Evolutionary conservation across 2,888 invertebrate species (phyloP).

Genomic region (Eupelmus urozonus): DNA sequence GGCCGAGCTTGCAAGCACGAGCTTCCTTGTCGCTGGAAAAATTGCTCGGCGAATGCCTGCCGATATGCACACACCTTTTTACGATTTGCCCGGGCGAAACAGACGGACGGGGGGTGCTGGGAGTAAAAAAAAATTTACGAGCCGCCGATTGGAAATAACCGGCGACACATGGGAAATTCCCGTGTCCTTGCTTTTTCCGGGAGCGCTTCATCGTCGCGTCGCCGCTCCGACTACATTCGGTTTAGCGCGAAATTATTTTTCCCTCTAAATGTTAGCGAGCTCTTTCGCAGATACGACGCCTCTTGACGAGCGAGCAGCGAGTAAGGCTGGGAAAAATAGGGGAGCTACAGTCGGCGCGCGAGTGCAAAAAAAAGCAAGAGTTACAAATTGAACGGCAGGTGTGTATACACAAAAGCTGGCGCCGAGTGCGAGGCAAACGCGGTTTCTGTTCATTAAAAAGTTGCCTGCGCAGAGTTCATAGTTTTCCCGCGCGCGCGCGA

Average conservation of each 20-base stretch:
- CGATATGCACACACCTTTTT: slow-evolving; percentile 13
- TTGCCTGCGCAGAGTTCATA: background rate
- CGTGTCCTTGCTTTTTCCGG: background rate
- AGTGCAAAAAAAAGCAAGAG: background rate
- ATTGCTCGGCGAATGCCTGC: slow-evolving; percentile 5
- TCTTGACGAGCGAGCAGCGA: background rate
- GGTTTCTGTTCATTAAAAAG: slow-evolving; percentile 49
- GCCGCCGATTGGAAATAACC: slow-evolving; percentile 51
- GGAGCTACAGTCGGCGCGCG: background rate
- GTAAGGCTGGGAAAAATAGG: background rate
- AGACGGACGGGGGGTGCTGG: background rate
- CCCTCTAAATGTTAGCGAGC: background rate
- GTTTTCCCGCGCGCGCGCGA: background rate
- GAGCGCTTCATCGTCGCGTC: background rate
- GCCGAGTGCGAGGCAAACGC: slow-evolving; percentile 19
- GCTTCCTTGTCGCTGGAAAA: slow-evolving; percentile 3
- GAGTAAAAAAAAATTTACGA: slow-evolving; percentile 34
- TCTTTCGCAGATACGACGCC: background rate
- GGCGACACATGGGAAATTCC: slow-evolving; percentile 56
- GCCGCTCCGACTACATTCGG: too few species aligned
- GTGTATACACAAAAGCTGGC: background rate
- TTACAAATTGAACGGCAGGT: slow-evolving; percentile 11
- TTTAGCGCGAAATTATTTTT: slow-evolving; percentile 5
- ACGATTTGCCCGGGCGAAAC: slow-evolving; percentile 3
- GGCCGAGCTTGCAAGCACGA: background rate